These are phyloP conservation scores for Plagodis pulveraria DNA, from an alignment of 2,888 invertebrate genomes.

Conservation along the genomic window DNA sequence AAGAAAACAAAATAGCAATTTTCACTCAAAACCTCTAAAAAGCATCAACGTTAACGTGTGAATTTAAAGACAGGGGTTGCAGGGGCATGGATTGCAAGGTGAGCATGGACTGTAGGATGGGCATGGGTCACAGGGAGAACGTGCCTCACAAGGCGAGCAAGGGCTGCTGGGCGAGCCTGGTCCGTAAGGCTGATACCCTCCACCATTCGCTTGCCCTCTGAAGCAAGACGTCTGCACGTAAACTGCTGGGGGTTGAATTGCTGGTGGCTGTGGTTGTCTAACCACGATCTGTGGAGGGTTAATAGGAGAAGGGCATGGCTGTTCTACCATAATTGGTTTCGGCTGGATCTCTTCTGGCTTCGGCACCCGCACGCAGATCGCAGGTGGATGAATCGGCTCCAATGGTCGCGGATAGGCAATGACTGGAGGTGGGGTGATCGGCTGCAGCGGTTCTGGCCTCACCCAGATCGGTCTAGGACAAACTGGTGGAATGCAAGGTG, in stretches of 20 bases:
- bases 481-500: slow-evolving; percentile 48
- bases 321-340: slow-evolving; percentile 53
- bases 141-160: not conserved
- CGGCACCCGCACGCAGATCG: slow-evolving; percentile 54
- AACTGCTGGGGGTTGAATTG: slow-evolving; percentile 52
- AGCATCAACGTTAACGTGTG: not conserved
- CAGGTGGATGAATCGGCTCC: slow-evolving; percentile 54
- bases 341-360: slow-evolving; percentile 53
- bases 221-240: slow-evolving; percentile 9
- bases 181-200: no score
- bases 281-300: slow-evolving; percentile 56
- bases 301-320: slow-evolving; percentile 51
- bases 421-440: slow-evolving; percentile 60
- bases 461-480: slow-evolving; percentile 55
- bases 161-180: not conserved
- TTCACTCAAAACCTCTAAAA: slow-evolving; percentile 4
- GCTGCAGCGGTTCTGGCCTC: slow-evolving; percentile 44
- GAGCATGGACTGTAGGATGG: not conserved
- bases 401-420: slow-evolving; percentile 53
- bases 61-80: slow-evolving; percentile 3
- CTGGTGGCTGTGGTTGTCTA: slow-evolving; percentile 48
- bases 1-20: no score
- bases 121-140: slow-evolving; percentile 1
- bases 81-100: slow-evolving; percentile 2
- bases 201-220: slow-evolving; percentile 3